Evolutionary conservation across 2,113 vertebrate species (phyloP).

Genomic region (Pelecanoides urinatrix): DNA sequence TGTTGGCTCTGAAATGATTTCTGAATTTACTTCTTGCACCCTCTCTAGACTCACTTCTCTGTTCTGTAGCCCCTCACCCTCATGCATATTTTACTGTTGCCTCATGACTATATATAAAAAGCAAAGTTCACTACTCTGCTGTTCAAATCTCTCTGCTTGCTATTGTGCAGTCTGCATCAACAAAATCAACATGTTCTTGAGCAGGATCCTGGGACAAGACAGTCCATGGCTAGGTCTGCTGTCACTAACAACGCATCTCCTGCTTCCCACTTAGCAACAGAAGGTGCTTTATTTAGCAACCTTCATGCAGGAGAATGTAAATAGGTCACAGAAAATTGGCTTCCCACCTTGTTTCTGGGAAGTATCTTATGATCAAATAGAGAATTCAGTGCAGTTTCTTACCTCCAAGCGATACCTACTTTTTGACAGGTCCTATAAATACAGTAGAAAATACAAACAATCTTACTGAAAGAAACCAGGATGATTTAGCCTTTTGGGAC

Average conservation of each 20-base stretch:
- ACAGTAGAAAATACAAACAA: background rate
- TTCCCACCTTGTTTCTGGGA: constrained; percentile 11
- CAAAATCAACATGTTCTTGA: background rate
- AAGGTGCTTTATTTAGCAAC: constrained; percentile 25
- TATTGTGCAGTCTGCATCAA: background rate
- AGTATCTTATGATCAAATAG: background rate
- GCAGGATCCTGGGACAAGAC: background rate
- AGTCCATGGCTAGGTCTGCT: background rate
- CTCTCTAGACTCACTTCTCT: background rate
- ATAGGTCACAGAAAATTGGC: constrained; percentile 33
- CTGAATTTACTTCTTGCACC: background rate
- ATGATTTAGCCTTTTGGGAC: background rate
- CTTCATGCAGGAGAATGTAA: background rate
- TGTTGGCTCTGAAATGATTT: background rate
- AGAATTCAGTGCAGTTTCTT: constrained; percentile 12
- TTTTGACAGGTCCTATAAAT: constrained; percentile 25
- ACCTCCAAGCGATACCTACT: background rate
- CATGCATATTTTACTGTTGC: background rate
- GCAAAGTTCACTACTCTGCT: background rate
- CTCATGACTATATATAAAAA: background rate
- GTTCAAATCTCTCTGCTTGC: background rate
- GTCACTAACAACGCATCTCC: background rate
- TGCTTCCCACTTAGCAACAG: constrained; percentile 19
- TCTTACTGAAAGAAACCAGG: background rate
- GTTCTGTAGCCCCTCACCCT: background rate